Evolutionary conservation across 1,140 invertebrate species (phyloP).

Genomic region (Lepidostoma basale): DNA sequence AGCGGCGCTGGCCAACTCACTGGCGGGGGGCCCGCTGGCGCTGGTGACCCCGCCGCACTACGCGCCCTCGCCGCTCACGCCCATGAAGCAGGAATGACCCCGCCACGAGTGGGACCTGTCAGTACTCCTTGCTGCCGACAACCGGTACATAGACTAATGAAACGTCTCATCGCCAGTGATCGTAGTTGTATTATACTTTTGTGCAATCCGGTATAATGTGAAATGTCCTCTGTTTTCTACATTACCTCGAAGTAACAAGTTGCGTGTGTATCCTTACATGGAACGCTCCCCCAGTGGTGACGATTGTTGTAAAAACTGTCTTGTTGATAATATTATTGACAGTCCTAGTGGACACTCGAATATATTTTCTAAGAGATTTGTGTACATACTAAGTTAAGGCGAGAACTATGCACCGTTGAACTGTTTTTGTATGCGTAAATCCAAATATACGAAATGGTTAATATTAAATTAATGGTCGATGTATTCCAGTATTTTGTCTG

Average conservation of each 20-base stretch:
- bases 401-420: constrained; percentile 5
- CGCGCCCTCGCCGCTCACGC: constrained; percentile 31
- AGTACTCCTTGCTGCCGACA: constrained; percentile 39
- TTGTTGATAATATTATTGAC: constrained; percentile 18
- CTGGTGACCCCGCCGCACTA: constrained; percentile 42
- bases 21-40: constrained; percentile 45
- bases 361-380: background rate
- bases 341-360: background rate
- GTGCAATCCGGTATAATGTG: constrained; percentile 32
- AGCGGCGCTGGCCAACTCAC: constrained; percentile 47
- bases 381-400: constrained; percentile 15
- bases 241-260: constrained; percentile 1
- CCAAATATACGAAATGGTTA: constrained; percentile 26
- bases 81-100: constrained; percentile 46
- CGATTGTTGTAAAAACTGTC: constrained; percentile 18
- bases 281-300: background rate
- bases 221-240: constrained; percentile 9
- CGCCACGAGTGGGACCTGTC: constrained; percentile 47
- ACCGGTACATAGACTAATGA: constrained; percentile 42
- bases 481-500: constrained; percentile 45
- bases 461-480: constrained; percentile 29
- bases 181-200: constrained; percentile 13
- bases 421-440: constrained; percentile 22
- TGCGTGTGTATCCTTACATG: background rate
- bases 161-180: background rate